These are phyloP conservation scores for Myotis brandtii DNA, from an alignment of 2,113 vertebrate genomes.

Conservation along the genomic window DNA sequence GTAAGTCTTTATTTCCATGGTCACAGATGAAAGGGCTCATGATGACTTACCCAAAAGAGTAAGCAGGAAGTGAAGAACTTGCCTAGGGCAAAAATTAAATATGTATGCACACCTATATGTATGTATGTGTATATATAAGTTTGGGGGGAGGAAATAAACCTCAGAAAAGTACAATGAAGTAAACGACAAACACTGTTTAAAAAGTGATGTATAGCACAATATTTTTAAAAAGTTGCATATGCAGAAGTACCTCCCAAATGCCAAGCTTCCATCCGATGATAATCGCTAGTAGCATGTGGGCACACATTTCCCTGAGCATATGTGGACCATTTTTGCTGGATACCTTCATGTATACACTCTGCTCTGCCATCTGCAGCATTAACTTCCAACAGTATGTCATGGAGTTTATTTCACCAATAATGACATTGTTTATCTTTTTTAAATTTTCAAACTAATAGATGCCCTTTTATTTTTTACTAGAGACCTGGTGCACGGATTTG, in stretches of 20 bases:
- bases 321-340: fast-evolving
- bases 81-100: not conserved
- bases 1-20: not conserved
- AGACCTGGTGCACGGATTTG: no score
- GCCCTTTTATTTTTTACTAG: not conserved
- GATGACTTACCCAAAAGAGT: not conserved
- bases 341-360: not conserved
- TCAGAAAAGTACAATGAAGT: not conserved
- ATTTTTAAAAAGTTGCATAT: not conserved
- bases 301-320: fast-evolving
- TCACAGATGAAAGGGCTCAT: not conserved
- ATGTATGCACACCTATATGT: no score
- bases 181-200: not conserved
- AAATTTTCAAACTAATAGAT: not conserved
- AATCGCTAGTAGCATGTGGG: fast-evolving
- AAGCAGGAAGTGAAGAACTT: not conserved
- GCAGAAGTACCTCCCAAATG: not conserved
- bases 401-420: not conserved
- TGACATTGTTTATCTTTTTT: not conserved
- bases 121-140: not conserved
- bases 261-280: not conserved
- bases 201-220: not conserved
- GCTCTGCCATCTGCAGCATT: not conserved
- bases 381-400: not conserved
- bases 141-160: not conserved